These are phyloP conservation scores for Tragelaphus oryx DNA, from an alignment of 2,797 vertebrate genomes.

Conservation along the genomic window DNA sequence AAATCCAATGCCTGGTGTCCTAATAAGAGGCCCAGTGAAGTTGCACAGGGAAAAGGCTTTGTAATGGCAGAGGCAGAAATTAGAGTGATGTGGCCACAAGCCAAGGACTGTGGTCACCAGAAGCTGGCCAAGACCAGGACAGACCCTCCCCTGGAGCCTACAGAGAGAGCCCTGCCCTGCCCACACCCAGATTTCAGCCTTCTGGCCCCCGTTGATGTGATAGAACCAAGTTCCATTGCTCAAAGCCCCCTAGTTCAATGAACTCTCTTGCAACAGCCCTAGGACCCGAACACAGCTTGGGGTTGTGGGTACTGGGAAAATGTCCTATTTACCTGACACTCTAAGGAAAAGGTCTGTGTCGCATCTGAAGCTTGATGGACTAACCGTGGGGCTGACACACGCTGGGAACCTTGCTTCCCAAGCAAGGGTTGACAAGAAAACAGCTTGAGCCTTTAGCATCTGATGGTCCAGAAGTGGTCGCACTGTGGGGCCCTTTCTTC, in stretches of 20 bases:
- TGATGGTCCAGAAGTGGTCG: neutral
- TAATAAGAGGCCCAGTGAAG: neutral
- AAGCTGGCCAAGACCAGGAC: neutral
- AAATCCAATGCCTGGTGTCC: neutral
- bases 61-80: neutral
- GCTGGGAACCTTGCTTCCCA: neutral
- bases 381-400: rapidly evolving
- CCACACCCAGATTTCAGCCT: neutral
- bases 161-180: neutral
- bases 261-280: neutral
- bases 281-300: rapidly evolving
- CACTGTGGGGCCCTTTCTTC: neutral
- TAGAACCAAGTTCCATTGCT: neutral
- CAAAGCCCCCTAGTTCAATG: neutral
- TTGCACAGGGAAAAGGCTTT: neutral
- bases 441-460: neutral
- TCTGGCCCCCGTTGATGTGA: neutral
- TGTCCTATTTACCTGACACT: neutral
- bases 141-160: neutral
- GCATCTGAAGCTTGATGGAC: rapidly evolving
- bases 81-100: rapidly evolving
- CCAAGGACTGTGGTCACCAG: neutral
- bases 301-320: no score
- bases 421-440: neutral
- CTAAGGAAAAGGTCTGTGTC: neutral